Evolutionary conservation across 2,113 vertebrate genomes (phyloP).

Genomic region (Tor tambroides): DNA sequence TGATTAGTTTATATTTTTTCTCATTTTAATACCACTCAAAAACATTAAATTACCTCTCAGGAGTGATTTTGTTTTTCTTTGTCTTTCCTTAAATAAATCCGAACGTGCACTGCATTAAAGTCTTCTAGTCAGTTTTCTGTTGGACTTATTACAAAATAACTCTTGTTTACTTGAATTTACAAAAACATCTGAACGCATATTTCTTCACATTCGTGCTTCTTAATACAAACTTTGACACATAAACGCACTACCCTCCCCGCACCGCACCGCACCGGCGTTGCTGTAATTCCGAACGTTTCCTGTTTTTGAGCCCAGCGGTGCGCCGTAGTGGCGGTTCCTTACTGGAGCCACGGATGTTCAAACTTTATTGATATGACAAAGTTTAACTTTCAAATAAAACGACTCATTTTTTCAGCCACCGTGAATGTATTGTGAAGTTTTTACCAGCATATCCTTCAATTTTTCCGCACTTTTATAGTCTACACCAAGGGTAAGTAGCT

Average conservation of each 20-base stretch:
- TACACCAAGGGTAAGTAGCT: conserved; percentile 40
- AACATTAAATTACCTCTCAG: background rate
- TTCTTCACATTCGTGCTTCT: background rate
- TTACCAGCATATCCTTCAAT: background rate
- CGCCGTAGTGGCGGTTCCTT: conserved; percentile 59
- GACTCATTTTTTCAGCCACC: background rate
- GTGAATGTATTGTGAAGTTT: background rate
- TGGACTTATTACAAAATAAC: background rate
- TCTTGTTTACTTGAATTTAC: background rate
- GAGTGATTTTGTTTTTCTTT: background rate
- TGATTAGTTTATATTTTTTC: too few species aligned
- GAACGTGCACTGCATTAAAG: background rate
- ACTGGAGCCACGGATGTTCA: conserved; percentile 46
- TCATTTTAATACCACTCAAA: background rate
- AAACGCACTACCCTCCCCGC: too few species aligned
- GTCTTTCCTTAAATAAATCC: background rate
- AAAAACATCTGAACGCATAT: background rate
- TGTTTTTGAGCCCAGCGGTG: conserved; percentile 19
- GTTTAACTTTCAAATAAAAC: conserved; percentile 25
- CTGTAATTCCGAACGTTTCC: background rate
- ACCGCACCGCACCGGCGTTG: background rate
- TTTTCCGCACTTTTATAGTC: background rate
- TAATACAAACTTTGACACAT: background rate
- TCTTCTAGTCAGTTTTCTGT: background rate
- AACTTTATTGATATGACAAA: conserved; percentile 36